Evolutionary conservation across 2,797 vertebrate species (phyloP), one percentile per base, ranked within the genome.

Genomic region (Sphaeramia orbicularis): DNA sequence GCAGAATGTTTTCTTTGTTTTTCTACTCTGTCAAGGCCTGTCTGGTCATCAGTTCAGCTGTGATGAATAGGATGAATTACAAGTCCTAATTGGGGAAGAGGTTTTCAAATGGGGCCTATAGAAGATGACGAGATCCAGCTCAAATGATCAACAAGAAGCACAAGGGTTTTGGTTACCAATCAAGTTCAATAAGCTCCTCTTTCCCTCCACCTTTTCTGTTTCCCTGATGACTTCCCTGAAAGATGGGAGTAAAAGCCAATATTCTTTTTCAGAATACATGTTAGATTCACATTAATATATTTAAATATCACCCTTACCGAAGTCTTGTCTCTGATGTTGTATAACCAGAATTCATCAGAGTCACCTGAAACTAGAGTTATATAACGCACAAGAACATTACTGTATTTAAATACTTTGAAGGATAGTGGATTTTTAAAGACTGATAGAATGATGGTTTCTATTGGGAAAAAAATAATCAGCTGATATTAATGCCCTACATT

Each of bases 1-100:
- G 68, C 67, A 75, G 83, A 87, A 83, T 76, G 83, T 86, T 85
- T 35, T 44, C 84, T 83, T 83, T 88, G 80, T 81, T 78, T 84
- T 74, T 80, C 70, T 54, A 11, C 72, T 65, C 66, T 69, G 69
- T 68, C 78, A 48, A 37, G 49, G 65, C 57, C 65, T 43, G 80
- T 58, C 79, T 72, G 78, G 51, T 58, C 71, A 66, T 83, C 83
- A 57, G 50, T 69, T 83, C 66, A 72, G 47, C 71, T 53, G 1
- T 4, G 44, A 0, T 78, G 40, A 85, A 79, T 49, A 65, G 80
- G 74, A 69, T 79, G 55, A 83, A 80, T 86, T 84, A 77, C 74
- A 83, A 58, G 65, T 57, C 55, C 65, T 85, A 82, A 87, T 80
- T 86, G 65, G 71, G 70, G 41, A 80, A 54, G 24, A 67, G 38